Evolutionary conservation across 2,797 vertebrate genomes (phyloP), one percentile per base, ranked within the genome.

Genomic region (Bradypodion ventrale): DNA sequence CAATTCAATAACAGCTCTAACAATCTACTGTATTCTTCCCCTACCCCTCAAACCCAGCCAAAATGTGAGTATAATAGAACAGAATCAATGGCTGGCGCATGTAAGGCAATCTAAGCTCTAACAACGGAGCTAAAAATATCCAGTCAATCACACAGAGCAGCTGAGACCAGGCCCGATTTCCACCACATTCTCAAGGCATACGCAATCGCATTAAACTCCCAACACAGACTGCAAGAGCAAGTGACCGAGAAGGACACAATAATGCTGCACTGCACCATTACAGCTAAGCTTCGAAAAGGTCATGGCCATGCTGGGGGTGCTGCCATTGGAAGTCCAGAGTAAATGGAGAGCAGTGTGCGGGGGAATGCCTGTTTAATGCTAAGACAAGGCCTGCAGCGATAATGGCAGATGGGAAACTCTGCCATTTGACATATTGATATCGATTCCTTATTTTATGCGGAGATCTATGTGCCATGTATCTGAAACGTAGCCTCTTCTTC

Each of bases 121-220:
- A 75, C 85, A 93, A 91, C 84, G 0, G 4, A 89, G 83, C 83
- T 93, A 86, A 93, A 94, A 90, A 83, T 74, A 87, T 86, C 85
- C 37, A 21, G 85, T 85, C 87, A 90, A 86, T 70, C 89, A 87
- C 87, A 73, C 85, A 87, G 80, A 92, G 81, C 80, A 93, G 87
- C 83, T 87, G 91, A 88, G 87, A 92, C 84, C 87, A 85, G 85
- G 85, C 83, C 84, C 68, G 3, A 9, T 85, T 88, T 80, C 89
- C 85, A 86, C 75, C 66, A 87, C 85, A 86, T 85, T 87, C 63
- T 75, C 87, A 87, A 89, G 74, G 1, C 1, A 77, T 91, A 82
- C 79, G 75, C 84, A 85, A 82, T 70, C 82, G 84, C 79, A 85
- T 85, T 87, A 82, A 87, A 84, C 56, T 72, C 81, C 75, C 81